Percentiles rank a stretch among this genome's conserved stretches.
Conservation (phyloP, 2,888 invertebrate species). For the Drosophila kokeensis region DNA sequence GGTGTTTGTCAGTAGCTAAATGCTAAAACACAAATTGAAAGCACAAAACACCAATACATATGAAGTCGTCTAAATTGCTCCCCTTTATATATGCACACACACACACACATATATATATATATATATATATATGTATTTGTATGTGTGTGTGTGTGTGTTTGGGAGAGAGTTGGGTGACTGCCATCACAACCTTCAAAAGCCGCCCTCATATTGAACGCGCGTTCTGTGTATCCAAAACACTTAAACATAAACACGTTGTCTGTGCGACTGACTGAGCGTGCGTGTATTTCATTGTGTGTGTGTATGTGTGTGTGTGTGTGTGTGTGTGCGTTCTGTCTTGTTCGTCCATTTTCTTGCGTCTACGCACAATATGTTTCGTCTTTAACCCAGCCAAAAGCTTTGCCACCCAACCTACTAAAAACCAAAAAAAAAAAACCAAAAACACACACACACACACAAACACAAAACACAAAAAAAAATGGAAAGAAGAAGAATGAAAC, state of each 20-base stretch:
- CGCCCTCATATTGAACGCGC: constrained; percentile 40
- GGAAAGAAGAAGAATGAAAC: constrained; percentile 17
- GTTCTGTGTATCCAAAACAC: constrained; percentile 64
- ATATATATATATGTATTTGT: constrained; percentile 21
- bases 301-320: constrained; percentile 13
- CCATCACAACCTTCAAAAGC: constrained; percentile 32
- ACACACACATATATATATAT: constrained; percentile 3
- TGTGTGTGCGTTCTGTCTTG: constrained; percentile 33
- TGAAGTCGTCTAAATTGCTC: constrained; percentile 71
- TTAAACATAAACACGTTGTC: constrained; percentile 77
- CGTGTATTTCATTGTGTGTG: constrained; percentile 13
- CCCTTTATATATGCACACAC: constrained; percentile 53
- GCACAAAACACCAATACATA: constrained; percentile 62
- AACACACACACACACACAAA: not conserved
- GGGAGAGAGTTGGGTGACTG: constrained; percentile 29
- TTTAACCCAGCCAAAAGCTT: constrained; percentile 77
- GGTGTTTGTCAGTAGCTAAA: constrained; percentile 51
- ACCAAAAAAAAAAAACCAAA: not conserved
- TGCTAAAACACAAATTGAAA: constrained; percentile 68
- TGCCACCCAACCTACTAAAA: constrained; percentile 11
- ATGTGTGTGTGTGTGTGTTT: constrained; percentile 35
- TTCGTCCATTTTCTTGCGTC: constrained; percentile 66
- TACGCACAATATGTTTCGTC: constrained; percentile 80
- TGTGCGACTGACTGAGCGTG: constrained; percentile 46
- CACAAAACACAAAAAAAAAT: not conserved